These are phyloP conservation scores for Crambe crambe DNA, from an alignment of 37 sponge, comb jelly and placozoan genomes.

Conservation along the genomic window DNA sequence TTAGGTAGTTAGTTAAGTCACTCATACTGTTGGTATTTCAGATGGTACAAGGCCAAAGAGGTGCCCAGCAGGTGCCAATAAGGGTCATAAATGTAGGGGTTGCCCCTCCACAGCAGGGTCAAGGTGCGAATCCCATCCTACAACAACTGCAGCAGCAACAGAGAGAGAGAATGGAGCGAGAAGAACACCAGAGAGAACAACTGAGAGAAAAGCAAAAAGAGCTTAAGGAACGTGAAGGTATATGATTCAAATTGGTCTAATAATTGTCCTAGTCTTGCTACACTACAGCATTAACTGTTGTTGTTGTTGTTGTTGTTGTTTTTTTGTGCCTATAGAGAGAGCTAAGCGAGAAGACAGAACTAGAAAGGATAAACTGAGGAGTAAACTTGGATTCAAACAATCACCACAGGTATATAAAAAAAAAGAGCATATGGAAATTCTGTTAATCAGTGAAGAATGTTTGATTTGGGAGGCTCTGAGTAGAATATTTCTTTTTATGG, in stretches of 20 bases:
- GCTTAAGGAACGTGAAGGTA: neutral
- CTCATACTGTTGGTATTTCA: neutral
- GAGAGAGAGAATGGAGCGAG: neutral
- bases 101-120: neutral
- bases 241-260: neutral
- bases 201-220: neutral
- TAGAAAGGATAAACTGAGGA: slow-evolving; percentile 2
- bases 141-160: slow-evolving; percentile 17
- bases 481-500: no score
- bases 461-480: no score
- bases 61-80: neutral
- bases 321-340: slow-evolving; percentile 1
- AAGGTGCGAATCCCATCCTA: slow-evolving; percentile 2
- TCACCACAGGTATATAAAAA: slow-evolving; percentile 17
- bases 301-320: neutral
- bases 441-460: no score
- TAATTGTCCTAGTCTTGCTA: neutral
- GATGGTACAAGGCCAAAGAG: neutral
- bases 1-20: neutral
- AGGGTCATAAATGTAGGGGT: neutral
- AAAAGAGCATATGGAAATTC: no score
- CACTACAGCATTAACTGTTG: neutral
- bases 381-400: neutral
- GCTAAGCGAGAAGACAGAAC: slow-evolving; percentile 7
- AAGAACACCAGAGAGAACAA: slow-evolving; percentile 4